A percentile compares a stretch with the other conserved stretches of the same genome.
Conservation (phyloP, 2,888 invertebrate species). For the Phyllotreta striolata region DNA sequence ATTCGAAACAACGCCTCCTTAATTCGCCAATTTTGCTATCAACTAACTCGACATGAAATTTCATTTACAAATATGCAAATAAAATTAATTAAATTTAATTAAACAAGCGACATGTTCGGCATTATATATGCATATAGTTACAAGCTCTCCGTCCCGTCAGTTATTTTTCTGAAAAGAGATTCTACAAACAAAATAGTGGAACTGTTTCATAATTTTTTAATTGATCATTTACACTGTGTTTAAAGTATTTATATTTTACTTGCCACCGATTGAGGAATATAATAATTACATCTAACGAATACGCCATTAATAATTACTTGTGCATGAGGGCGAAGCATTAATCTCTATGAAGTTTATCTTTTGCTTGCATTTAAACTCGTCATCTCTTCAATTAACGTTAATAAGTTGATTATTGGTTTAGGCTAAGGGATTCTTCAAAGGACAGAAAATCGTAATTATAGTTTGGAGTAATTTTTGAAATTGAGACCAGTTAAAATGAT, state of each 20-base stretch:
- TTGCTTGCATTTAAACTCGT: constrained; percentile 27
- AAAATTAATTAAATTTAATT: constrained; percentile 44
- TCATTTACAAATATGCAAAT: constrained; percentile 43
- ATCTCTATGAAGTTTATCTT: constrained; percentile 36
- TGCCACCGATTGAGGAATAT: too few species aligned
- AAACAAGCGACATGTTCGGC: constrained; percentile 33
- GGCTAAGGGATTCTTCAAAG: too few species aligned
- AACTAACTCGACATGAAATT: constrained; percentile 32
- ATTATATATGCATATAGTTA: constrained; percentile 30
- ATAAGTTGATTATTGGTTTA: constrained; percentile 24
- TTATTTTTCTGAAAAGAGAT: constrained; percentile 24
- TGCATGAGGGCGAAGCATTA: constrained; percentile 34
- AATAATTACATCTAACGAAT: constrained; percentile 20
- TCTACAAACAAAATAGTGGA: neutral
- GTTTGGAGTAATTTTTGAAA: too few species aligned
- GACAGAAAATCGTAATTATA: too few species aligned
- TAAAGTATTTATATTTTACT: too few species aligned
- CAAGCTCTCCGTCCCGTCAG: constrained; percentile 20
- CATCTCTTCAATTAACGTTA: constrained; percentile 39
- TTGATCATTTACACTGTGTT: too few species aligned
- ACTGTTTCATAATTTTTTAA: too few species aligned
- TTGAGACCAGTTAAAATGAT: too few species aligned
- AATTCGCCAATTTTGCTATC: constrained; percentile 33
- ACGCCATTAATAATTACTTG: constrained; percentile 18
- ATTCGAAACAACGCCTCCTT: constrained; percentile 18